These are phyloP conservation scores for Pectinophora gossypiella DNA, from an alignment of 1,140 invertebrate genomes.

Conservation along the genomic window DNA sequence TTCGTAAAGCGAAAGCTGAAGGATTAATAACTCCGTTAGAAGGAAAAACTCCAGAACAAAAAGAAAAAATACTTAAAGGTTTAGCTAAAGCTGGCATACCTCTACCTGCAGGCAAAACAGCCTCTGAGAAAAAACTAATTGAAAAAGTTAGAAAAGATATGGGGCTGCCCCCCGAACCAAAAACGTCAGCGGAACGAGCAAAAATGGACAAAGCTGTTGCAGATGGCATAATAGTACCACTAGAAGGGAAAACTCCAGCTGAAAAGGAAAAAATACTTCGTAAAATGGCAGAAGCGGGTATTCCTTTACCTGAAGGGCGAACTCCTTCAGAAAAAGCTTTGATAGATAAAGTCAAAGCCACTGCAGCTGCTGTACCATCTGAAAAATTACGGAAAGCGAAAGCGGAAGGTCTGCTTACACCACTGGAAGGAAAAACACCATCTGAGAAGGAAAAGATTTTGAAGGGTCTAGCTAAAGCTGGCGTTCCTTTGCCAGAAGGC, in stretches of 20 bases:
- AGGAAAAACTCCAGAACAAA: slow-evolving; percentile 22
- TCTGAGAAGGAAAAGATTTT: slow-evolving; percentile 31
- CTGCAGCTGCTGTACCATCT: no score
- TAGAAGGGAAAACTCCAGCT: no score
- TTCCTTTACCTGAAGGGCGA: no score
- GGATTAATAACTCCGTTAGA: slow-evolving; percentile 6
- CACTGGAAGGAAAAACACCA: slow-evolving; percentile 23
- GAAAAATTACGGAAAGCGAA: slow-evolving; percentile 23
- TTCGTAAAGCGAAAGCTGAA: not conserved
- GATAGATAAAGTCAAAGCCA: no score
- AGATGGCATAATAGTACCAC: no score
- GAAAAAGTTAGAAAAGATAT: slow-evolving; percentile 28
- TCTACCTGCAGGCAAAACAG: slow-evolving; percentile 6
- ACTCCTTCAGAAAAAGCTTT: no score
- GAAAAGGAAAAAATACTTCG: no score
- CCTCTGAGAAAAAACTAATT: slow-evolving; percentile 30
- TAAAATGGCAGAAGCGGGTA: no score
- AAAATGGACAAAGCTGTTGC: slow-evolving; percentile 19
- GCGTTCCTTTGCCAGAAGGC: slow-evolving; percentile 23
- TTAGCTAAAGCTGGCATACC: no score
- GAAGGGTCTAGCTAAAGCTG: slow-evolving; percentile 17
- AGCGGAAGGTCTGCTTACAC: slow-evolving; percentile 13
- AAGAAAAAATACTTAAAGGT: no score
- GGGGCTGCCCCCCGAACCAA: slow-evolving; percentile 4
- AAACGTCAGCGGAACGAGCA: slow-evolving; percentile 6